Evolutionary conservation across 2,797 vertebrate species (phyloP).

Genomic region (Toxotes lorentzi): DNA sequence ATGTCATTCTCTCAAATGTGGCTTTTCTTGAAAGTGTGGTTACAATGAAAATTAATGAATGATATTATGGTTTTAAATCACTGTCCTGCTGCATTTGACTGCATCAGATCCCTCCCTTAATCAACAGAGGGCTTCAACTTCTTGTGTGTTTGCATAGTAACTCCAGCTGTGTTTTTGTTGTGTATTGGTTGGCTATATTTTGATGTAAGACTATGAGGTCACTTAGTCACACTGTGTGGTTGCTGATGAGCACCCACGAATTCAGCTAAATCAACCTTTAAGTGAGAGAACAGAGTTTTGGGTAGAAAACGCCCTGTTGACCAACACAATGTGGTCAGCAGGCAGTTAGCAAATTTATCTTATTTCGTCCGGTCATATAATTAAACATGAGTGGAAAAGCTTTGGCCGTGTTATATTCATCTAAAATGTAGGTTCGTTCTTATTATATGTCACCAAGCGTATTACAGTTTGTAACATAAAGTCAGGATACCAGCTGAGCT

Average conservation of each 20-base stretch:
- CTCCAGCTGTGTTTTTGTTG: conserved; percentile 72
- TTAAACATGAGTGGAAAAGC: conserved; percentile 57
- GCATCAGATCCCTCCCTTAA: conserved; percentile 7
- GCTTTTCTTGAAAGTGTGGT: conserved; percentile 33
- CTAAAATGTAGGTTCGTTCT: conserved; percentile 28
- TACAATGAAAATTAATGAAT: conserved; percentile 52
- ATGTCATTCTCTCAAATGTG: conserved; percentile 52
- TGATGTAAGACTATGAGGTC: conserved; percentile 72
- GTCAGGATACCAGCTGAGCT: background rate
- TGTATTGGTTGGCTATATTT: conserved; percentile 64
- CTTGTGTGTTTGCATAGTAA: conserved; percentile 65
- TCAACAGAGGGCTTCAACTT: conserved; percentile 28
- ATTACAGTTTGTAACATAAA: conserved; percentile 1
- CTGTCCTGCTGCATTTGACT: conserved; percentile 35
- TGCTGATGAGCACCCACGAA: conserved; percentile 71
- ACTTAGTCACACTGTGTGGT: conserved; percentile 71
- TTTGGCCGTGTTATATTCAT: conserved; percentile 36
- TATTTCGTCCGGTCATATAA: conserved; percentile 65
- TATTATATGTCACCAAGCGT: conserved; percentile 16
- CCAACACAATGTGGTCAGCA: conserved; percentile 64
- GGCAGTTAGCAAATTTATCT: conserved; percentile 60
- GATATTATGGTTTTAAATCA: conserved; percentile 30
- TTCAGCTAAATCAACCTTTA: conserved; percentile 62
- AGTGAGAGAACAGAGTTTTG: conserved; percentile 69
- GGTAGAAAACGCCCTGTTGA: conserved; percentile 69